Conservation (phyloP, 2,888 invertebrate species). For the Pristionchus exspectatus region DNA sequence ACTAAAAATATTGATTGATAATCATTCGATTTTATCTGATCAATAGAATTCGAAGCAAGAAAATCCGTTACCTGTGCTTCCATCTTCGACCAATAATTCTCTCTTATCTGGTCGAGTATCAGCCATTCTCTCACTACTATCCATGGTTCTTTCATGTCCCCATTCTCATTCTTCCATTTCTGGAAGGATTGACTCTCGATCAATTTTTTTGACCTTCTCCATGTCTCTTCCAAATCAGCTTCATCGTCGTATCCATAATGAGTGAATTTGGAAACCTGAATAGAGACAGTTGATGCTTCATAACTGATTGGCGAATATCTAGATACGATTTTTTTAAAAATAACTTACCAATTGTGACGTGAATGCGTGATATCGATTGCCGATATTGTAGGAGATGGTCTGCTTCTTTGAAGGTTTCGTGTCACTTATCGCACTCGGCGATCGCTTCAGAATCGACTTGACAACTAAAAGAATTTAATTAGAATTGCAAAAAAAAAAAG, state of each 20-base stretch:
- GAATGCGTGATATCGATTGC: conserved; percentile 6
- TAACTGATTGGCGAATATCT: too few species aligned
- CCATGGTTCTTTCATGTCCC: background rate
- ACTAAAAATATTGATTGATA: background rate
- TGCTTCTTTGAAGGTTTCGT: background rate
- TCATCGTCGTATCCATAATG: background rate
- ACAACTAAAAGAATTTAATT: background rate
- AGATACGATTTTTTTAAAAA: too few species aligned
- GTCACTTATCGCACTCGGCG: background rate
- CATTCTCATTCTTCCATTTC: background rate
- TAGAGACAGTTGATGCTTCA: too few species aligned
- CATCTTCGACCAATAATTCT: background rate
- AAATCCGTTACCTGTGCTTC: background rate
- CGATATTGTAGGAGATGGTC: background rate
- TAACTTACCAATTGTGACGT: background rate
- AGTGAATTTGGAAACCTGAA: background rate
- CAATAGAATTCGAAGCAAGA: background rate
- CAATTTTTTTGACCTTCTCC: background rate
- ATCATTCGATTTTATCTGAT: background rate
- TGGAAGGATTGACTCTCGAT: background rate
- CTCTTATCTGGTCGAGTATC: background rate
- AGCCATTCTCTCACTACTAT: background rate
- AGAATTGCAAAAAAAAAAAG: too few species aligned
- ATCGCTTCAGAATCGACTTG: background rate
- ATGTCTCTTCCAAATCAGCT: background rate